Percentiles rank a stretch among this genome's conserved stretches.
These are phyloP conservation scores for Drosophila kanekoi DNA, from an alignment of 2,888 invertebrate species.

Conservation along the genomic window DNA sequence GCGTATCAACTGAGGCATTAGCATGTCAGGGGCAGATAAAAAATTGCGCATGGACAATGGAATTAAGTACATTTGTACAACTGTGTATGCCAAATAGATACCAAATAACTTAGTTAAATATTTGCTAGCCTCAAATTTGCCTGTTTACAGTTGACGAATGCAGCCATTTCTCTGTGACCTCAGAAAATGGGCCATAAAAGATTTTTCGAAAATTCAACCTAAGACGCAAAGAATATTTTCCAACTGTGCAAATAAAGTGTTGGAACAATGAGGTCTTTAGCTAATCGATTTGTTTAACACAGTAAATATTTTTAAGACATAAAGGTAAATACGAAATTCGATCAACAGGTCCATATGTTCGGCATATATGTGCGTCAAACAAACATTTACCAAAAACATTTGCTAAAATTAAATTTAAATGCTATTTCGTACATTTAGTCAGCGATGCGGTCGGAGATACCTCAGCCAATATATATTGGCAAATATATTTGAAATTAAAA, in stretches of 20 bases:
- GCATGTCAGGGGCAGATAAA: constrained; percentile 65
- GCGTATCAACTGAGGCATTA: constrained; percentile 60
- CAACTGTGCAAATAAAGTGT: constrained; percentile 24
- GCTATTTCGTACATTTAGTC: background rate
- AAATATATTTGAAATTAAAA: background rate
- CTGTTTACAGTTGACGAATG: constrained; percentile 11
- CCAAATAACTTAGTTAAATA: constrained; percentile 56
- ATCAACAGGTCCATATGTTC: background rate
- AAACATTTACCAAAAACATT: constrained; percentile 4
- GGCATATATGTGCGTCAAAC: background rate
- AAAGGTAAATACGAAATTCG: background rate
- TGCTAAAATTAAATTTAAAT: constrained; percentile 1
- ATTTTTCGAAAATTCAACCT: constrained; percentile 2
- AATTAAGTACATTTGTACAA: constrained; percentile 38
- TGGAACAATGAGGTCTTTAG: background rate
- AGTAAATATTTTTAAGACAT: background rate
- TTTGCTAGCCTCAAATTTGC: constrained; percentile 48
- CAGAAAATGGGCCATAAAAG: constrained; percentile 1
- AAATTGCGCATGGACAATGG: constrained; percentile 53
- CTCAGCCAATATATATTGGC: background rate
- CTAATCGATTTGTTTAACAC: constrained; percentile 4
- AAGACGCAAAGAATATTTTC: background rate
- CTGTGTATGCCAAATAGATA: constrained; percentile 42
- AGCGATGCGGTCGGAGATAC: background rate
- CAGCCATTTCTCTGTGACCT: background rate